Base-by-base conservation (phyloP, 2,113 vertebrate genomes). In the Xiphophorus hellerii region DNA sequence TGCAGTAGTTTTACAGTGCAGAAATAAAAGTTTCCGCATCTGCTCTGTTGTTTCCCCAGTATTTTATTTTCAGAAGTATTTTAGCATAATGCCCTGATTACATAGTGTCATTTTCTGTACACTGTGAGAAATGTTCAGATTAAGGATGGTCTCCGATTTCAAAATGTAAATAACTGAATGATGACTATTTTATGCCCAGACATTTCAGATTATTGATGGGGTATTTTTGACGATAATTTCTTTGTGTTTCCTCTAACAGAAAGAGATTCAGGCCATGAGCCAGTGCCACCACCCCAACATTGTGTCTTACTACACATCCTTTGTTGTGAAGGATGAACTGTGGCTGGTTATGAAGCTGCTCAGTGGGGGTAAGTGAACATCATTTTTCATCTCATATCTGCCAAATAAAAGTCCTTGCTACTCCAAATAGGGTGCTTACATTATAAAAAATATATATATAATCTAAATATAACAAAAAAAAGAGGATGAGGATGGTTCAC, bases 341-440 rank as follows among this genome's bases (percentile, higher is more conserved):
- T 99, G 98, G 98, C 94, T 99, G 81, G 97, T 99, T 86, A 99
- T 99, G 97, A 97, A 96, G 94, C 94, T 99, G 82, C 95, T 99
- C 61, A 96, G 98, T 74, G 97, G 97, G 77, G 97, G 98, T 98
- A 91, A 91, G 93, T 91, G 30, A 65, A 15, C 14, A 14, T 14
- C 15, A 9, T 37, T 8, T 66, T 0, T 66, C 35, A 62, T 35
- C 31, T 35, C 3, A 42, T 77, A 15, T 60, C n/a, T 31, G 11
- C 51, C 62, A 44, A 42, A 15, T 37, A 10, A 37, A 12, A 5
- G 31, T 11, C 33, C 54, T 67, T 29, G 17, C 62, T 30, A 37
- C 37, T 33, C 61, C 58, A 39, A 5, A 66, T 12, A 62, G 25
- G 48, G n/a, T 4, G 20, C 48, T 42, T 61, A 5, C 20, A 51